A percentile compares a stretch with the other conserved stretches of the same genome.
These are phyloP conservation scores for Coreoperca whiteheadi DNA, from an alignment of 2,113 vertebrate species.

Conservation along the genomic window DNA sequence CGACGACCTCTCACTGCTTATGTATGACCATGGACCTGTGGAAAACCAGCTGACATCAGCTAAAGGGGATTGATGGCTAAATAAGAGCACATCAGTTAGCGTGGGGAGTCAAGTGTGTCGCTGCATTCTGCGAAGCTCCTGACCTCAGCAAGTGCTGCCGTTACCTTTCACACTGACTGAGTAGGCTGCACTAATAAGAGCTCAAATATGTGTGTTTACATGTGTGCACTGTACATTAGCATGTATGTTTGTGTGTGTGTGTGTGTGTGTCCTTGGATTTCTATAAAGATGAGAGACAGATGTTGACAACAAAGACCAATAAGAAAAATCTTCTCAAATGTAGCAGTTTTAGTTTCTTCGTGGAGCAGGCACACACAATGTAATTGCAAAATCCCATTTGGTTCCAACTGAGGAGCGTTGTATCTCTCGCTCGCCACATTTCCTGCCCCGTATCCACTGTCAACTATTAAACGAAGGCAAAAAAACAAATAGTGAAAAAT, in stretches of 20 bases:
- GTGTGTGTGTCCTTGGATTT: background rate
- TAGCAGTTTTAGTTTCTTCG: background rate
- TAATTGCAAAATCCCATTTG: background rate
- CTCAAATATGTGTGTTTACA: background rate
- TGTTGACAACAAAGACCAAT: background rate
- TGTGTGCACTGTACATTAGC: background rate
- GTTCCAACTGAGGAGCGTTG: background rate
- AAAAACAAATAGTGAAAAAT: background rate
- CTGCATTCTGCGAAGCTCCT: slow-evolving; percentile 1
- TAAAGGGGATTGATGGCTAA: slow-evolving; percentile 68
- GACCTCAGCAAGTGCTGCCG: background rate
- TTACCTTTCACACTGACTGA: slow-evolving; percentile 1
- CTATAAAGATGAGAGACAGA: background rate
- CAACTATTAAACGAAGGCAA: background rate
- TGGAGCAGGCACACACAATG: background rate
- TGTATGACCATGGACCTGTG: slow-evolving; percentile 46
- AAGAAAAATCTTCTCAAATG: background rate
- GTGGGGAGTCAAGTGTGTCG: slow-evolving; percentile 35
- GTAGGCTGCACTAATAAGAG: too few species aligned
- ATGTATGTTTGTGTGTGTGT: background rate
- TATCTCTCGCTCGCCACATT: background rate
- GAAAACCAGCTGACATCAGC: slow-evolving; percentile 66
- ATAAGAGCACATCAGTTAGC: slow-evolving; percentile 69
- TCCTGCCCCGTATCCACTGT: background rate
- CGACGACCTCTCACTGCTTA: slow-evolving; percentile 62